A percentile compares a stretch with the other conserved stretches of the same genome.
phyloP scores from a whole-genome alignment of 2,888 invertebrate genomes.

The Antitype chi region DNA sequence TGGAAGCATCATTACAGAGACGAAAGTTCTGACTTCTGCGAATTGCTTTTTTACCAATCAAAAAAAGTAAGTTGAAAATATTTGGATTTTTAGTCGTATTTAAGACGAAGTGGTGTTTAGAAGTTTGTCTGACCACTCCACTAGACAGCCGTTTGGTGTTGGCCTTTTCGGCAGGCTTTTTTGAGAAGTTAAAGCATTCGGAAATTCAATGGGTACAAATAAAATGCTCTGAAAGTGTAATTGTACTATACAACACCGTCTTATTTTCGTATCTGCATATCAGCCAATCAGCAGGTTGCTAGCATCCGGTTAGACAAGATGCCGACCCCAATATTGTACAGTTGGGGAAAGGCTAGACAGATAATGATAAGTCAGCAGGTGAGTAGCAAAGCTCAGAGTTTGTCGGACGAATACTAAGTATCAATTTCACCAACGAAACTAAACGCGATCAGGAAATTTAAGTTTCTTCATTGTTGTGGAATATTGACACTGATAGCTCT shows the following conservation, averaged over 20 bases:
- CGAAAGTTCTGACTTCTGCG: slow-evolving; percentile 76
- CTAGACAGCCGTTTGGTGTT: not conserved
- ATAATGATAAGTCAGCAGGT: not conserved
- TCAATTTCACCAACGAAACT: no score
- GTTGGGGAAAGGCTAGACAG: not conserved
- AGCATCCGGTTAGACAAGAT: not conserved
- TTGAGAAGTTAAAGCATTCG: not conserved
- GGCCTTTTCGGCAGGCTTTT: not conserved
- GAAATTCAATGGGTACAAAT: not conserved
- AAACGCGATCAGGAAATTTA: no score
- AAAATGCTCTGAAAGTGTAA: not conserved
- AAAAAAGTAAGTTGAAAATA: slow-evolving; percentile 72
- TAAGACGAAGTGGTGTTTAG: not conserved
- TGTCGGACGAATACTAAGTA: not conserved
- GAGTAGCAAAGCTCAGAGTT: not conserved
- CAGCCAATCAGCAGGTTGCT: not conserved
- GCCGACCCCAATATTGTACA: not conserved
- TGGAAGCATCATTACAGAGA: slow-evolving; percentile 77
- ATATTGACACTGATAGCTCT: no score
- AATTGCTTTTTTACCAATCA: slow-evolving; percentile 80
- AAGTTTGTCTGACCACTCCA: not conserved
- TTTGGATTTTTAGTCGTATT: not conserved
- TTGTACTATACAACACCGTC: not conserved
- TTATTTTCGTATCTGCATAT: not conserved
- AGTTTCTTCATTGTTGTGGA: no score